Evolutionary conservation across 2,888 invertebrate genomes (phyloP).

Genomic region (Tachina fera): DNA sequence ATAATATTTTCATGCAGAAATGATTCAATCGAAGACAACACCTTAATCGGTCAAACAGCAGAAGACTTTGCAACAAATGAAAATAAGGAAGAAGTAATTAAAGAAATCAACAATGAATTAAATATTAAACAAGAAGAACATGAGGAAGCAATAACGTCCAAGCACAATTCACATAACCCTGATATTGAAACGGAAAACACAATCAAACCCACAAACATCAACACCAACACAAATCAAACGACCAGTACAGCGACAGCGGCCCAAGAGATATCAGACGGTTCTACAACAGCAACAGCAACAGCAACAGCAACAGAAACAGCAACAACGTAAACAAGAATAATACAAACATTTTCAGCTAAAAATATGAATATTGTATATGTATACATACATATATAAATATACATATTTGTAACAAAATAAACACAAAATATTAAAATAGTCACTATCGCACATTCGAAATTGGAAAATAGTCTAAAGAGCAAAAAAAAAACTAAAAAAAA

Average conservation of each 20-base stretch:
- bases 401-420: slow-evolving; percentile 28
- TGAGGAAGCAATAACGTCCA: slow-evolving; percentile 45
- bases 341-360: slow-evolving; percentile 40
- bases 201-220: slow-evolving; percentile 9
- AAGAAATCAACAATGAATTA: slow-evolving; percentile 43
- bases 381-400: too few species aligned
- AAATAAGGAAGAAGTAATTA: slow-evolving; percentile 17
- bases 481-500: slow-evolving; percentile 29
- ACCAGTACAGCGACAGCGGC: slow-evolving; percentile 36
- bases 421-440: slow-evolving; percentile 66
- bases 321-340: slow-evolving; percentile 61
- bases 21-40: slow-evolving; percentile 63
- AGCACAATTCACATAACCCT: slow-evolving; percentile 52
- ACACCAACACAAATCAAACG: slow-evolving; percentile 14
- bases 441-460: slow-evolving; percentile 70
- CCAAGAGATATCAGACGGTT: slow-evolving; percentile 38
- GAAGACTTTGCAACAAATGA: slow-evolving; percentile 50
- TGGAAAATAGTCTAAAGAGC: slow-evolving; percentile 44
- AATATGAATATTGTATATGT: not conserved
- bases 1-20: slow-evolving; percentile 50
- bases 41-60: slow-evolving; percentile 7
- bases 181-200: slow-evolving; percentile 30
- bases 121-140: slow-evolving; percentile 33
- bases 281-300: slow-evolving; percentile 43
- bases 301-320: slow-evolving; percentile 54